phyloP scores from a whole-genome alignment of 2,113 vertebrate species.

The Dryoscopus gambensis region DNA sequence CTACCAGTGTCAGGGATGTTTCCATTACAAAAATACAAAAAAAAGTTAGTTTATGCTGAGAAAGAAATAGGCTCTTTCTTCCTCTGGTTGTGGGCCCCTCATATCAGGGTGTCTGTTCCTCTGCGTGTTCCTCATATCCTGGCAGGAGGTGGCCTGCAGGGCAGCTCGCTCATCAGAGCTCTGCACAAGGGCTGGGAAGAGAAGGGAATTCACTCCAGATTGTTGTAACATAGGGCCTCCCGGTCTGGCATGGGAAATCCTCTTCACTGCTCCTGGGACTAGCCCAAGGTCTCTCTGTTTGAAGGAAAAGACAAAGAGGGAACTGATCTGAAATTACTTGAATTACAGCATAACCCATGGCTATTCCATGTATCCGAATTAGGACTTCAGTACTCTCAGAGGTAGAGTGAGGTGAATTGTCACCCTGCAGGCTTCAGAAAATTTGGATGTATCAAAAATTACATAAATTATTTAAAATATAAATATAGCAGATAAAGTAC shows the following conservation, averaged over 20 bases:
- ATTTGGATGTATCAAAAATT: neutral
- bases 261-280: neutral
- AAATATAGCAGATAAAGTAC: neutral
- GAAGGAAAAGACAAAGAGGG: neutral
- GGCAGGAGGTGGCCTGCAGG: neutral
- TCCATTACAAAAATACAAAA: neutral
- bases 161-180: neutral
- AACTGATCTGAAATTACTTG: neutral
- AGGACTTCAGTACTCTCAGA: neutral
- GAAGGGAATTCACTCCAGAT: fast-evolving
- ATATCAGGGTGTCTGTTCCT: neutral
- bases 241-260: neutral
- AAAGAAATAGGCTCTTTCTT: neutral
- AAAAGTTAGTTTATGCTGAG: neutral
- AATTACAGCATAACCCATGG: neutral
- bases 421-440: neutral
- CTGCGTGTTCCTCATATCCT: neutral
- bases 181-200: neutral
- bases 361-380: neutral
- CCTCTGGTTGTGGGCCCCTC: neutral
- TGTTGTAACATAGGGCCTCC: neutral
- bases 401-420: neutral
- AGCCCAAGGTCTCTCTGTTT: neutral
- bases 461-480: neutral
- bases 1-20: neutral